These are phyloP conservation scores for Dasypus novemcinctus DNA, from an alignment of 2,113 vertebrate genomes.

Conservation along the genomic window DNA sequence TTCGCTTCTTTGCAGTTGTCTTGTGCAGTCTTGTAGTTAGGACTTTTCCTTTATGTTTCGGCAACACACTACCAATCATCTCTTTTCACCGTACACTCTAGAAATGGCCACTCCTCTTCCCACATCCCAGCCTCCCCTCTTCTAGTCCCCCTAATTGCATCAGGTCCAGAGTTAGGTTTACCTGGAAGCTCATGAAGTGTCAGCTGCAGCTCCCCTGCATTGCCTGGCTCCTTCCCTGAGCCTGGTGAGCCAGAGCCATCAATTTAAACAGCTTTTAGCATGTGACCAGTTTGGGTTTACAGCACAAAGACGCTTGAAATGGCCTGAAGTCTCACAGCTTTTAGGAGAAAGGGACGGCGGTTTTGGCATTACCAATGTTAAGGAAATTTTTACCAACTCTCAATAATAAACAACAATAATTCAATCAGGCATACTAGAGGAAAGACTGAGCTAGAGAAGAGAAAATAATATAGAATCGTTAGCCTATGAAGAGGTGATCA, in stretches of 20 bases:
- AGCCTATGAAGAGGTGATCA: not conserved
- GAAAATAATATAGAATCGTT: not conserved
- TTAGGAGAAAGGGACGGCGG: not conserved
- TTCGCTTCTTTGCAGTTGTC: not conserved
- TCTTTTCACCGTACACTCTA: not conserved
- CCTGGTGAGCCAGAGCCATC: conserved; percentile 64
- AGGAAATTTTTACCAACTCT: not conserved
- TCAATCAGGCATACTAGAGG: not conserved
- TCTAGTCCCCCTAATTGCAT: not conserved
- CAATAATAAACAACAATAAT: not conserved
- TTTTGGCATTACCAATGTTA: not conserved
- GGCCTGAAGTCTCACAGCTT: not conserved
- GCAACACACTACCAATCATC: not conserved
- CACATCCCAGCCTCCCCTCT: not conserved
- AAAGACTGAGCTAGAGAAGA: not conserved
- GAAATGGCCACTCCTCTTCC: not conserved
- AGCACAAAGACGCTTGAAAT: not conserved
- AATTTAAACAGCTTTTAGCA: conserved; percentile 26
- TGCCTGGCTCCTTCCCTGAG: not conserved
- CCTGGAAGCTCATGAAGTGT: not conserved
- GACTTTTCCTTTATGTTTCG: not conserved
- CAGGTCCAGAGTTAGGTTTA: conserved; percentile 45
- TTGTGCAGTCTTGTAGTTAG: not conserved
- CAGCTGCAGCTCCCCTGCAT: not conserved
- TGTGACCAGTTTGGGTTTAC: not conserved